Evolutionary conservation across 1,140 invertebrate species (phyloP), one percentile per base, ranked within the genome.

Genomic region (Acromyrmex heyeri): DNA sequence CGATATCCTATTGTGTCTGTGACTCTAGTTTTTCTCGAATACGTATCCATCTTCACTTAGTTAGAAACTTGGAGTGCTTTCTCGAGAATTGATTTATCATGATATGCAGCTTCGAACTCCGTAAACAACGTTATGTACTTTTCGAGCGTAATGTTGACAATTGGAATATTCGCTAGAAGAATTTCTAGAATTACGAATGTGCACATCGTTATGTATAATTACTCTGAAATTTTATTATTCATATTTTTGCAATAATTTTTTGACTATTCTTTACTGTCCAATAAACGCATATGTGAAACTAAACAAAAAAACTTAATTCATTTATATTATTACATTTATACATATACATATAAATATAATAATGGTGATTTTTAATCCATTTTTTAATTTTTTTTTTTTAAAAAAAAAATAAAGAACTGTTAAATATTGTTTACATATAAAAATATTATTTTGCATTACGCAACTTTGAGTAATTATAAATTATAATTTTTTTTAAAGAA

Each of bases 41-140:
- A 83, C 73, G 38, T 75, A 83, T 73, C 27, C 24, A 16, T 75
- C 38, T 48, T 83, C 69, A 75, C 3, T 34, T 24, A 4, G 55
- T 69, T 57, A 38, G 30, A 75, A 83, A 83, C 79, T 83, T 75
- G 24, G 27, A 83, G 18, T 83, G 69, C 55, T 83, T 83, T 83
- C 70, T 83, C 55, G 18, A 18, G 55, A 83, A 62, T 83, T 73
- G 55, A 83, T 75, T 75, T 81, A 81, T 38, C 27, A 69, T 55
- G 77, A 55, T 62, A 73, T 62, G 55, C 24, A 75, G 14, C 4
- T 50, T 83, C 27, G 24, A 75, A 61, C 8, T 16, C 7, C n/a
- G 24, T 83, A 83, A 83, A 75, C 69, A 75, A 83, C 21, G 10
- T 44, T 70, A 59, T 30, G 70, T 82, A 38, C 14, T 7, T 55